Evolutionary conservation across 2,797 vertebrate genomes (phyloP), one percentile per base, ranked within the genome.

Genomic region (Chelon labrosus): DNA sequence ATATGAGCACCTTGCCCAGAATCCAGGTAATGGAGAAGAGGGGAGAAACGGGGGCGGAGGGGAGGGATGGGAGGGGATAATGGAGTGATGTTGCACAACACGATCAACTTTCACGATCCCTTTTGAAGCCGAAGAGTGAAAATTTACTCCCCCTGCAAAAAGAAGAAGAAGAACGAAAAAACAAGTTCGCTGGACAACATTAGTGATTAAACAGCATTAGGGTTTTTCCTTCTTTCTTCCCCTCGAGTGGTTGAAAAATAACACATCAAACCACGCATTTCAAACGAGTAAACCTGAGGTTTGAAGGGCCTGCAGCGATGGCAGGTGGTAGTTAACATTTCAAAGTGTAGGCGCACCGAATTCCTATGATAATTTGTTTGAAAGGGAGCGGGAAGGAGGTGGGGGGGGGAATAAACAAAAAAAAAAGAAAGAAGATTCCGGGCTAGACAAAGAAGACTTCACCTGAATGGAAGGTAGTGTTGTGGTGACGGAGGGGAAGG

Each of bases 251-350:
- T 73, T 46, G 63, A 61, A 73, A 44, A 77, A 82, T 57, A 81
- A 77, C 78, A 60, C 65, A 68, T 76, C 75, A 78, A 73, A 79
- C 72, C 38, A 65, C 74, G 78, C 61, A 5, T 81, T 65, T 47
- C 37, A 57, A 31, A 47, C 11, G 53, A 70, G 63, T 27, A 78
- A 83, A 85, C 17, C 50, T 46, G 51, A 68, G 58, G 49, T 77
- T 65, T 68, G 20, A 49, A 79, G 38, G 65, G 72, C 76, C 65
- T 75, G 66, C 22, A 60, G 79, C 19, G 3, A 61, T 87, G 89
- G 70, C 88, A 90, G 89, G 87, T 88, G 82, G 80, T 91, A 73
- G 75, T 92, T 89, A 89, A 88, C 86, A 79, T 92, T 89, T 91
- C 86, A 88, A 86, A 85, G 69, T 70, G 27, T 71, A 67, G 84